Evolutionary conservation across 2,888 invertebrate genomes (phyloP), one percentile per base, ranked within the genome.

Genomic region (Stenotaenia linearis): DNA sequence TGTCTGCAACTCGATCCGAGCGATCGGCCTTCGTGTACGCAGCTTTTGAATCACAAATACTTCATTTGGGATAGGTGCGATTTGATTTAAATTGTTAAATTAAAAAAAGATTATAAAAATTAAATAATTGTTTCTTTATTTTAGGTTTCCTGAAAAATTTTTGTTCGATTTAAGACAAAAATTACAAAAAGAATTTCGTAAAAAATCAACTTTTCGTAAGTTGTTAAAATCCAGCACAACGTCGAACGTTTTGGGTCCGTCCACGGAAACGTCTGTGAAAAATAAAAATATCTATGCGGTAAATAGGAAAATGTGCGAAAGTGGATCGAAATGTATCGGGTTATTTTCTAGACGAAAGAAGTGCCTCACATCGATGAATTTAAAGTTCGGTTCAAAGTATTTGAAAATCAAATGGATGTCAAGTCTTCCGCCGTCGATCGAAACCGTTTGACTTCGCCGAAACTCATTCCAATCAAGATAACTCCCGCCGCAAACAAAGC

Each of bases 41-140:
- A 89, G 25, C 87, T 93, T n/a, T 86, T 93, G 9, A 88, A 90
- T 75, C 92, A 92, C 84, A 85, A 86, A 80, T 91, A 91, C 83
- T 93, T 93, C 85, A 88, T 87, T 15, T 79, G 78, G 69, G 80
- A 80, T 80, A 61, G 79, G 74, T n/a, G n/a, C n/a, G n/a, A n/a
- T n/a, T n/a, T n/a, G n/a, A n/a, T n/a, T n/a, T n/a, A n/a, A n/a
- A n/a, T n/a, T n/a, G n/a, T n/a, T n/a, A n/a, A n/a, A n/a, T n/a
- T n/a, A n/a, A n/a, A n/a, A n/a, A n/a, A n/a, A n/a, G n/a, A n/a
- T n/a, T n/a, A n/a, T n/a, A n/a, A n/a, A n/a, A n/a, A n/a, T n/a
- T n/a, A n/a, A n/a, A n/a, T n/a, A n/a, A n/a, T n/a, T n/a, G n/a
- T n/a, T n/a, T n/a, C n/a, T n/a, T n/a, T n/a, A n/a, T n/a, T n/a